phyloP scores from a whole-genome alignment of 2,888 invertebrate genomes.

The Sinohyriopsis cumingii region DNA sequence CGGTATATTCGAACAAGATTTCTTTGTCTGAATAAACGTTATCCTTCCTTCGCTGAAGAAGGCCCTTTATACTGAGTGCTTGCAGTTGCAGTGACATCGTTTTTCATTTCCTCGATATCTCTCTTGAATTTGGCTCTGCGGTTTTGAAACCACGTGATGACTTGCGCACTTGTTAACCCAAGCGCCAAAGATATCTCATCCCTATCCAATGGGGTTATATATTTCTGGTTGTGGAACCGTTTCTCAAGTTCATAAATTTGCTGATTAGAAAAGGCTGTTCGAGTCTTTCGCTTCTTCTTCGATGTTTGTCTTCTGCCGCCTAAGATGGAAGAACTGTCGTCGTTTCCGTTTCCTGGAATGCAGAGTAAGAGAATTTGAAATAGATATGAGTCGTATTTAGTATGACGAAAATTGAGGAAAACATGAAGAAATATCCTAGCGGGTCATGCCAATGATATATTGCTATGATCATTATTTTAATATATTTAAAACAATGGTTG shows the following conservation, averaged over 20 bases:
- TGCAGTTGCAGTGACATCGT: conserved; percentile 83
- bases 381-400: no score
- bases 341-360: conserved; percentile 4
- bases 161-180: conserved; percentile 87
- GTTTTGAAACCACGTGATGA: conserved; percentile 81
- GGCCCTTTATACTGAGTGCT: no score
- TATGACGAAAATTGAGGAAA: no score
- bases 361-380: no score
- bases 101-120: conserved; percentile 94
- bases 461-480: no score
- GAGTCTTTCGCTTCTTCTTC: conserved; percentile 92
- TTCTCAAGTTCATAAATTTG: conserved; percentile 98
- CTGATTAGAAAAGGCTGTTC: conserved; percentile 98
- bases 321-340: conserved; percentile 4
- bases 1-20: no score
- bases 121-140: conserved; percentile 80
- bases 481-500: no score
- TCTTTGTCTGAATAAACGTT: no score
- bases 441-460: no score
- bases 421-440: no score
- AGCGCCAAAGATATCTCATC: conserved; percentile 96
- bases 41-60: no score
- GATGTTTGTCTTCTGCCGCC: conserved; percentile 67
- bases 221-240: conserved; percentile 96
- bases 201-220: conserved; percentile 95